These are phyloP conservation scores for Montifringilla adamsi DNA, from an alignment of 2,113 vertebrate species.

Conservation along the genomic window DNA sequence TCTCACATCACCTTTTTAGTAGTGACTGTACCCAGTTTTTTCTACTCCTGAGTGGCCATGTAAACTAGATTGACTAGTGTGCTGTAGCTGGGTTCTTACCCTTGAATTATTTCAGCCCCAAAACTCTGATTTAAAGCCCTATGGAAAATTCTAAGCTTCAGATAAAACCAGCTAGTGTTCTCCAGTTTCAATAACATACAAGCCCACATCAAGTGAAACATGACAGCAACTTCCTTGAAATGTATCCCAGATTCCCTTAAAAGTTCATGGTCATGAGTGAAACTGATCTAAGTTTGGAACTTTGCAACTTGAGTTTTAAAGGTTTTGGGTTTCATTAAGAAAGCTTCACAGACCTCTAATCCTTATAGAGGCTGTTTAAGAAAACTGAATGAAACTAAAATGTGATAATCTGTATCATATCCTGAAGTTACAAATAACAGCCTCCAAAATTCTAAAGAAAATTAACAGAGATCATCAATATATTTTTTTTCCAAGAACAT, in stretches of 20 bases:
- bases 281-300: not conserved
- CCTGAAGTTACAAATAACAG: not conserved
- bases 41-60: not conserved
- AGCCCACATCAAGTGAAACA: conserved; percentile 25
- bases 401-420: not conserved
- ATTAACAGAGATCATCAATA: not conserved
- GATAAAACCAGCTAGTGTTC: conserved; percentile 22
- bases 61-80: not conserved
- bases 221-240: conserved; percentile 49
- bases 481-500: not conserved
- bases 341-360: not conserved
- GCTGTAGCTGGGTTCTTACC: not conserved
- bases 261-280: not conserved
- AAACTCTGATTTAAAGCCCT: conserved; percentile 7
- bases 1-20: not conserved
- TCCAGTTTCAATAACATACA: conserved; percentile 40
- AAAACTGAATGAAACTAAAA: not conserved
- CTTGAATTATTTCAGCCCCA: not conserved
- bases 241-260: not conserved
- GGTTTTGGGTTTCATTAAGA: not conserved
- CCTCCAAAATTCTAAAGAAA: not conserved
- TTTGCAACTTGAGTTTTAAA: conserved; percentile 24
- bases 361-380: not conserved
- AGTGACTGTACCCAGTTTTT: not conserved
- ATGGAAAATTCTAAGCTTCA: conserved; percentile 14